Evolutionary conservation across 2,113 vertebrate species (phyloP).

Genomic region (Oreochromis tanganicae): DNA sequence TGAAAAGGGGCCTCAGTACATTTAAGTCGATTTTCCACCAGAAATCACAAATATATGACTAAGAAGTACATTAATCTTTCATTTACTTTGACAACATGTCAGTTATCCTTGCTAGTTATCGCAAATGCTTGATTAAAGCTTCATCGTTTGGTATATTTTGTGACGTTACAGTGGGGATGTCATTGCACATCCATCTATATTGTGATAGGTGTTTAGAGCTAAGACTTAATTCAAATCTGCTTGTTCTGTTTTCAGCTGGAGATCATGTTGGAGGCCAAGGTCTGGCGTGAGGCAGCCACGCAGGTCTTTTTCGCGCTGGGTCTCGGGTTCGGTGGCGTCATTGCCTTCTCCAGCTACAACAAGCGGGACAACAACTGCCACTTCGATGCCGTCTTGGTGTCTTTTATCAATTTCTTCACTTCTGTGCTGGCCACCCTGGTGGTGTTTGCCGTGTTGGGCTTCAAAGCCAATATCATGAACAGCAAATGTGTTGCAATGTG

Average conservation of each 20-base stretch:
- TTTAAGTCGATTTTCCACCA: too few species aligned
- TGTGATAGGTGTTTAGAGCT: not conserved
- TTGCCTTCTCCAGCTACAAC: slow-evolving; percentile 99
- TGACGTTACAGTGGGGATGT: not conserved
- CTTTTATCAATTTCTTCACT: slow-evolving; percentile 98
- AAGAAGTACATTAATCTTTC: not conserved
- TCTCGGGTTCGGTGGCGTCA: slow-evolving; percentile 95
- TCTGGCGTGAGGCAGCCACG: slow-evolving; percentile 95
- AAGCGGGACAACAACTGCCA: slow-evolving; percentile 99
- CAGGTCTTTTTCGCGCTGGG: slow-evolving; percentile 98
- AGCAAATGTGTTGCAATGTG: slow-evolving; percentile 80
- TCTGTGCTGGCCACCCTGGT: slow-evolving; percentile 96
- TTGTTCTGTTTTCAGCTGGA: slow-evolving; percentile 79
- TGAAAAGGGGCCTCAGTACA: too few species aligned
- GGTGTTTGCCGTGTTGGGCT: slow-evolving; percentile 96
- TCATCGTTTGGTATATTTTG: not conserved
- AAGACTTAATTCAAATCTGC: not conserved
- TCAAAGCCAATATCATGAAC: slow-evolving; percentile 95
- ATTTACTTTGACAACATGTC: not conserved
- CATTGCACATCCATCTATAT: not conserved
- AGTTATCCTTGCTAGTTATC: not conserved
- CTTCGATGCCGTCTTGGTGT: slow-evolving; percentile 94
- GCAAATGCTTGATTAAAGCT: not conserved
- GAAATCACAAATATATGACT: not conserved
- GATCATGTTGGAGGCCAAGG: slow-evolving; percentile 94